Percentiles rank a stretch among this genome's conserved stretches.
These are phyloP conservation scores for Rhopilema esculentum DNA, from an alignment of 30 jellyfish, hydroid and myxozoan genomes.

Conservation along the genomic window DNA sequence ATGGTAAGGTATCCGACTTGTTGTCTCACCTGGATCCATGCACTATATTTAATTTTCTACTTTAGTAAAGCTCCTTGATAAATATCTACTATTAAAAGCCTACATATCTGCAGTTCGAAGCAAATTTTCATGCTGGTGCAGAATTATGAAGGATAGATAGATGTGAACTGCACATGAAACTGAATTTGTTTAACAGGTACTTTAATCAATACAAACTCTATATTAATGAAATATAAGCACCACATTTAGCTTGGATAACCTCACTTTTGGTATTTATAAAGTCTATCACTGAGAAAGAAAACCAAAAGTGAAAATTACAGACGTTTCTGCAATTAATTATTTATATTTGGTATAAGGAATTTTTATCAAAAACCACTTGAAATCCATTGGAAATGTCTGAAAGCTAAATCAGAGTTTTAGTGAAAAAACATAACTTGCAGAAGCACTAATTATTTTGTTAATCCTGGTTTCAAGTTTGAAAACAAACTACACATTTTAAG, in stretches of 20 bases:
- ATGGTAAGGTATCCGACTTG: constrained; percentile 41
- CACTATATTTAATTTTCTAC: no score
- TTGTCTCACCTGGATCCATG: no score
- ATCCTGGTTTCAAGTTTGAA: neutral
- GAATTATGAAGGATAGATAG: no score
- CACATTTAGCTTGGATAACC: neutral
- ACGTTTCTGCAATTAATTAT: neutral
- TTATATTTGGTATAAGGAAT: neutral
- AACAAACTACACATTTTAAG: neutral
- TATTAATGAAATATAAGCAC: neutral
- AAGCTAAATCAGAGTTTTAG: neutral
- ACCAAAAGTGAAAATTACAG: neutral
- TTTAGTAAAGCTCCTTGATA: no score
- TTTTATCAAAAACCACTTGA: neutral
- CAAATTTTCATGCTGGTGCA: no score
- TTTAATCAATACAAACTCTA: neutral
- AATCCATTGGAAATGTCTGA: neutral
- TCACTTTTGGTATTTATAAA: neutral
- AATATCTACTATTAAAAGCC: no score
- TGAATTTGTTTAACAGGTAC: neutral
- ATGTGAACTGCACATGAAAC: no score
- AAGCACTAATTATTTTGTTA: neutral
- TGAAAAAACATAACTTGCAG: neutral
- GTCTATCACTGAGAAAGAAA: neutral
- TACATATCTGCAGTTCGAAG: no score